Evolutionary conservation across 2,113 vertebrate species (phyloP).

Genomic region (Dissostichus mawsoni): DNA sequence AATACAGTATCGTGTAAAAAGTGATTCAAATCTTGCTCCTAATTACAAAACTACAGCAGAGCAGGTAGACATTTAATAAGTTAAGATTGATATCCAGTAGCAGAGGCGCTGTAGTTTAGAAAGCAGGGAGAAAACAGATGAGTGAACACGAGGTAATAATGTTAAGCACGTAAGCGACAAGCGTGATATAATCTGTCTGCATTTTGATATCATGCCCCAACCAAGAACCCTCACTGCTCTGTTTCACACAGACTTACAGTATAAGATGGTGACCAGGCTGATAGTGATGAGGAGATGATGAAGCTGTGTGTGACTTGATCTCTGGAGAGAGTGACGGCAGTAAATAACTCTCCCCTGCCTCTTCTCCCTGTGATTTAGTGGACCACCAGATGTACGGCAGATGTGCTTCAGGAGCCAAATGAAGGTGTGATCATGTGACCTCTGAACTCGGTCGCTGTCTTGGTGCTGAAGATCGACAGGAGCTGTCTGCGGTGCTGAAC

Average conservation of each 20-base stretch:
- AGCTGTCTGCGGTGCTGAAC: constrained; percentile 25
- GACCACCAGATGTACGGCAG: background rate
- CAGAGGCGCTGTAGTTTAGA: background rate
- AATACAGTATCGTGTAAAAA: too few species aligned
- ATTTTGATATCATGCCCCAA: background rate
- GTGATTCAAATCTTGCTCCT: too few species aligned
- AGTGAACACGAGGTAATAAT: background rate
- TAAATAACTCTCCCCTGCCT: background rate
- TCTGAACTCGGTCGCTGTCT: background rate
- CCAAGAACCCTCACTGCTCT: background rate
- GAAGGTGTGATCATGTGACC: background rate
- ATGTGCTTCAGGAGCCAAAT: background rate
- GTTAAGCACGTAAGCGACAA: background rate
- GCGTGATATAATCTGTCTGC: background rate
- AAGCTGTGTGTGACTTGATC: background rate
- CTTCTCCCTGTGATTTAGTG: background rate
- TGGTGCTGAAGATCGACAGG: constrained; percentile 5
- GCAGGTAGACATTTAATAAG: background rate
- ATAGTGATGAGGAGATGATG: background rate
- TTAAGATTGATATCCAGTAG: background rate
- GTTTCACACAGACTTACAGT: background rate
- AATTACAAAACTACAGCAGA: background rate
- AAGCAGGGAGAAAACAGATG: background rate
- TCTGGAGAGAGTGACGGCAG: background rate
- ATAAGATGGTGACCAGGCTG: background rate